Base-by-base conservation (phyloP, 1,140 invertebrate species). In the Danaus plexippus region DNA sequence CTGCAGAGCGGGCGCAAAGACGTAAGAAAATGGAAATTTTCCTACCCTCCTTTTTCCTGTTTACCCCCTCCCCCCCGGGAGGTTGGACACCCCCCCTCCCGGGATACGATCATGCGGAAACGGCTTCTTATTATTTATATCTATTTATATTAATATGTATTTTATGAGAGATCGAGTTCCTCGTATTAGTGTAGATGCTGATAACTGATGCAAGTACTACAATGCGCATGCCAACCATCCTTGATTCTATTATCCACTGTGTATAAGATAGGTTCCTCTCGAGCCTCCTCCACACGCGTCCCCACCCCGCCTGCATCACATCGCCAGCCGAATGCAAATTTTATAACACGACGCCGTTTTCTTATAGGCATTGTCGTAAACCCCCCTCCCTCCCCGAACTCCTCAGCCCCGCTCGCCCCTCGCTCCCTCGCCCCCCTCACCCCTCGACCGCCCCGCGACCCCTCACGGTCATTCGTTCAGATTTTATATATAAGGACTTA, bases 21-120 rank as follows among this genome's bases (percentile, higher is more conserved):
- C 79, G 77, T 73, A 86, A 86, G 83, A 86, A 86, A 86, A 86
- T 86, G 83, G 83, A 86, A 86, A 86, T 86, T 86, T 86, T 84
- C 76, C 80, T 73, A 77, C 83, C 83, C 80, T 86, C 83, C 80
- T 84, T 86, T 84, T 84, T 86, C 80, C 80, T 86, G 82, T 84
- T 77, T 57, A 71, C 70, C 73, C 62, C 75, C 66, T 73, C 66
- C 66, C 69, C 65, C 66, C 66, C 61, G 59, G 55, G 80, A 77
- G 77, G 76, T 76, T 68, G 80, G 80, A 82, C 79, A 80, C 64
- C 76, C 70, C 15, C 75, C 78, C 79, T 69, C 66, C 68, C 63
- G 15, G 15, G 66, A 18, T 65, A 54, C 1, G 9, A 7, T 22
- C 57, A 12, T 63, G 44, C 65, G 66, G 75, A 70, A 52, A 32